Conservation (phyloP, 2,113 vertebrate genomes). For the Thalassoma bifasciatum region DNA sequence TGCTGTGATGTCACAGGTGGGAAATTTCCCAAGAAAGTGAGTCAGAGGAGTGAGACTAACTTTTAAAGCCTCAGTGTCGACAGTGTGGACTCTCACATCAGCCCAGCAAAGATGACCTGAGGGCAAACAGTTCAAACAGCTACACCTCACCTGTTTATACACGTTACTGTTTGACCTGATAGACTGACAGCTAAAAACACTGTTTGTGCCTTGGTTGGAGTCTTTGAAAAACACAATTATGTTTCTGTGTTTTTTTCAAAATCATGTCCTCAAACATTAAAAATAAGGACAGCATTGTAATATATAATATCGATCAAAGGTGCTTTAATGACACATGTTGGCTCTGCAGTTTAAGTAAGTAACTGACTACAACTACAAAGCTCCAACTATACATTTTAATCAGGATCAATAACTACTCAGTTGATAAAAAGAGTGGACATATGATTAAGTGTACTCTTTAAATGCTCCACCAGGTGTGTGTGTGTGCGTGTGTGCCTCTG, state of each 20-base stretch:
- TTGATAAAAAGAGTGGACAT: neutral
- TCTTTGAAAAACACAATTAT: neutral
- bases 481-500: slow-evolving; percentile 17
- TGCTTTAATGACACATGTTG: too few relatives aligned
- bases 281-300: too few relatives aligned
- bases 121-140: neutral
- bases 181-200: neutral
- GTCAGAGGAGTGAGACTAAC: slow-evolving; percentile 20
- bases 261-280: too few relatives aligned
- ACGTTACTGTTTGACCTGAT: neutral
- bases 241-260: too few relatives aligned
- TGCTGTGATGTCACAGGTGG: slow-evolving; percentile 27
- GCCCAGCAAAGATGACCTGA: neutral
- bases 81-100: neutral
- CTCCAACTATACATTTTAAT: too few relatives aligned
- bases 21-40: slow-evolving; percentile 36
- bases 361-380: too few relatives aligned
- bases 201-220: too few relatives aligned
- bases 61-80: neutral
- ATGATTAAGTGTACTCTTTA: neutral
- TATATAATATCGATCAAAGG: too few relatives aligned
- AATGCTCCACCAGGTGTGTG: slow-evolving; percentile 23
- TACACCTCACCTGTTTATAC: neutral
- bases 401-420: too few relatives aligned
- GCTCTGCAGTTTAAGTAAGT: too few relatives aligned